Base-by-base conservation (phyloP, 2,113 vertebrate species). In the Prochilodus magdalenae region DNA sequence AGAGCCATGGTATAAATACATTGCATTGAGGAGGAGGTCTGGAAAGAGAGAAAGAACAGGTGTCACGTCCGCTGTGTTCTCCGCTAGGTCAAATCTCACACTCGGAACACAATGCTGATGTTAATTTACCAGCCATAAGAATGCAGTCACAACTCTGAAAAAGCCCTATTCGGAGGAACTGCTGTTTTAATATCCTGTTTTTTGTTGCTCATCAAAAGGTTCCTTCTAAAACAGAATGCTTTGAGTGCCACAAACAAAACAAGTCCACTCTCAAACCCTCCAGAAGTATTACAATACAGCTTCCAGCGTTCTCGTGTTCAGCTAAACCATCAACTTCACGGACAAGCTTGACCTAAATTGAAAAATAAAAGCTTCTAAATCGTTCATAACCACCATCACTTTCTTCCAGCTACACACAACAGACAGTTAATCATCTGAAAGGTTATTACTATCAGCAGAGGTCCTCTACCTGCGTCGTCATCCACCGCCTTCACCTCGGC, bases 1-100 rank as follows among this genome's bases (percentile, higher is more conserved):
- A 77, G 86, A 85, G 84, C 55, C 62, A 57, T 69, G 85, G 85
- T 87, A 82, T 84, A 87, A 88, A 87, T 84, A 82, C 51, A 75
- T 53, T 73, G 67, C 49, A 81, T 72, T 77, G 29, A 36, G 12
- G 70, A 77, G 51, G 33, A 66, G 53, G 65, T 30, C 82, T 79
- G 51, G 33, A 80, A 62, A 73, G 79, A 81, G 77, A 80, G 88
- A 91, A 90, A 77, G 86, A 91, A 91, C 92, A 93, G 91, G 90
- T 93, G 91, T 51, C 80, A 40, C 66, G 87, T 85, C 82, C 20
- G 15, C 81, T 74, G 36, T 67, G 36, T 60, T 53, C 77, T 65
- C 65, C 24, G 11, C 60, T 53, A 86, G 89, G 80, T 89, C 92
- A 84, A 73, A 84, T 44, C 73, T 44, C 74, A 5, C 57, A 76